Conservation (phyloP, 2,888 invertebrate species). For the Arctia plantaginis region DNA sequence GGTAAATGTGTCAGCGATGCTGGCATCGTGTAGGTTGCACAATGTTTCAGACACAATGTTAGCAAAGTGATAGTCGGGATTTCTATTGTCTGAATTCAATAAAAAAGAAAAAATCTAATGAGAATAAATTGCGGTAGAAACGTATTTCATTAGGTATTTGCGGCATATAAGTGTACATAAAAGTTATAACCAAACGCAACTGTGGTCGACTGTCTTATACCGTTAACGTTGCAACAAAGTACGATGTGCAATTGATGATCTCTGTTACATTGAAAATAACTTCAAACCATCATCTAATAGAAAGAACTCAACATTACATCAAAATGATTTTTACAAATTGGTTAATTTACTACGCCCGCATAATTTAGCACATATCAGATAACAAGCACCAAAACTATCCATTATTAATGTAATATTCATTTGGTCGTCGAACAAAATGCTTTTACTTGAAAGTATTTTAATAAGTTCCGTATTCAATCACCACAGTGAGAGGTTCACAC, state of each 20-base stretch:
- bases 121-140: constrained; percentile 26
- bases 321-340: constrained; percentile 18
- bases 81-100: constrained; percentile 59
- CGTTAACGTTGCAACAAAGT: constrained; percentile 63
- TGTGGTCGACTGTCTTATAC: constrained; percentile 52
- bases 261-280: constrained; percentile 65
- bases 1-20: constrained; percentile 77
- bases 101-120: constrained; percentile 45
- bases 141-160: constrained; percentile 6
- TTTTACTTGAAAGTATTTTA: constrained; percentile 67
- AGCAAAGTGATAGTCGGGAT: constrained; percentile 69
- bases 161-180: constrained; percentile 33
- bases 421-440: constrained; percentile 30
- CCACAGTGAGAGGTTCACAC: constrained; percentile 71
- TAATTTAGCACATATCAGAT: constrained; percentile 14
- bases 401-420: neutral
- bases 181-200: constrained; percentile 43
- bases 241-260: constrained; percentile 62
- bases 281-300: constrained; percentile 52
- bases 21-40: constrained; percentile 70
- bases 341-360: neutral
- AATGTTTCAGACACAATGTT: constrained; percentile 73
- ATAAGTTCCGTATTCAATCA: constrained; percentile 72
- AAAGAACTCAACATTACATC: constrained; percentile 28
- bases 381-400: constrained; percentile 11